phyloP scores from a whole-genome alignment of 2,888 invertebrate genomes.

The Amblyjoppa fuscipennis region DNA sequence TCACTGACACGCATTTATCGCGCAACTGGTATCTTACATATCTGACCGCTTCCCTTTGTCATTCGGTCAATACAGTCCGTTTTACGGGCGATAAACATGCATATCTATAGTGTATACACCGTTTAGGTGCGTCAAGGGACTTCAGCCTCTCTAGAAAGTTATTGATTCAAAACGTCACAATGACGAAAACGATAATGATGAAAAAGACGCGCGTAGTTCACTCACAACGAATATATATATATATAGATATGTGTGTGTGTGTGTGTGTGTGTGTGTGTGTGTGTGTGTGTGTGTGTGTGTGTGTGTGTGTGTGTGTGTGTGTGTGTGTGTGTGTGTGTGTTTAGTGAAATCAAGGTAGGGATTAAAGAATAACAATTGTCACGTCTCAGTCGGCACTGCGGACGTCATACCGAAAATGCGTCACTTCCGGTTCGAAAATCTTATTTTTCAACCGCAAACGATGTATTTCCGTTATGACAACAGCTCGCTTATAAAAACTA shows the following conservation, averaged over 20 bases:
- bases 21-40: constrained; percentile 17
- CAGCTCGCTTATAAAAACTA: not conserved
- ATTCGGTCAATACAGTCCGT: constrained; percentile 44
- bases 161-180: constrained; percentile 21
- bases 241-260: not conserved
- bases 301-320: no score
- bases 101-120: not conserved
- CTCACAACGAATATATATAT: not conserved
- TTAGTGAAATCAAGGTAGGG: not conserved
- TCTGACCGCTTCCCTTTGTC: constrained; percentile 24
- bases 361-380: not conserved
- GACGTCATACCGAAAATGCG: not conserved
- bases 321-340: no score
- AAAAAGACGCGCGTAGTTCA: not conserved
- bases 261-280: not conserved
- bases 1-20: constrained; percentile 24
- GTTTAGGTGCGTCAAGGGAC: constrained; percentile 25
- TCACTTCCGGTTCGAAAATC: not conserved
- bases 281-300: not conserved
- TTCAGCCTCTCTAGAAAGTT: constrained; percentile 33
- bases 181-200: constrained; percentile 5
- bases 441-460: not conserved
- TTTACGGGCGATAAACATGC: constrained; percentile 16
- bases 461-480: not conserved
- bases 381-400: not conserved